These are phyloP conservation scores for Callimorpha dominula DNA, from an alignment of 2,888 invertebrate genomes.

Conservation along the genomic window DNA sequence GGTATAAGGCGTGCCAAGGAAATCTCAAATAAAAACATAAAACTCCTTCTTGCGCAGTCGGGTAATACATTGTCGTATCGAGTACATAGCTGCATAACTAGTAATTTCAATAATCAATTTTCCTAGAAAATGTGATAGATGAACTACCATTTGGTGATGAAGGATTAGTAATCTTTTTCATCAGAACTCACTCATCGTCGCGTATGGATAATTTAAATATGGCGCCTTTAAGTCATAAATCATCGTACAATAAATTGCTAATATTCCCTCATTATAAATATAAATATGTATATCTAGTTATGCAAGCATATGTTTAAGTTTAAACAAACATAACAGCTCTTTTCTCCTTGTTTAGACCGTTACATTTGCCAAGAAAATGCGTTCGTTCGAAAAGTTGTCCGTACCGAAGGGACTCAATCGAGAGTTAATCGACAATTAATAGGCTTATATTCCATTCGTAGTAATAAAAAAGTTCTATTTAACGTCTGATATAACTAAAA, in stretches of 20 bases:
- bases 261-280: not conserved
- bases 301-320: not conserved
- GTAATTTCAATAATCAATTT: not conserved
- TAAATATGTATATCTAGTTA: not conserved
- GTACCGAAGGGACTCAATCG: not conserved
- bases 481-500: not conserved
- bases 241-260: not conserved
- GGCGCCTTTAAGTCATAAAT: not conserved
- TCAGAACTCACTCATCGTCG: not conserved
- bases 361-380: not conserved
- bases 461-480: not conserved
- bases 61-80: too few species aligned
- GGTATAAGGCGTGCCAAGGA: too few species aligned
- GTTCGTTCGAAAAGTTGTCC: not conserved
- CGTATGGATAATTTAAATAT: not conserved
- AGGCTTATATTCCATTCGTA: not conserved
- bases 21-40: too few species aligned
- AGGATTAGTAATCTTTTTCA: not conserved
- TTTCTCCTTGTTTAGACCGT: constrained; percentile 1
- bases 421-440: not conserved
- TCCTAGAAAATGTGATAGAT: not conserved
- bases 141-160: not conserved
- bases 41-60: too few species aligned
- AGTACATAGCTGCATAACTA: not conserved
- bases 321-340: not conserved